Conservation (phyloP, 2,113 vertebrate genomes). For the Limanda limanda region DNA sequence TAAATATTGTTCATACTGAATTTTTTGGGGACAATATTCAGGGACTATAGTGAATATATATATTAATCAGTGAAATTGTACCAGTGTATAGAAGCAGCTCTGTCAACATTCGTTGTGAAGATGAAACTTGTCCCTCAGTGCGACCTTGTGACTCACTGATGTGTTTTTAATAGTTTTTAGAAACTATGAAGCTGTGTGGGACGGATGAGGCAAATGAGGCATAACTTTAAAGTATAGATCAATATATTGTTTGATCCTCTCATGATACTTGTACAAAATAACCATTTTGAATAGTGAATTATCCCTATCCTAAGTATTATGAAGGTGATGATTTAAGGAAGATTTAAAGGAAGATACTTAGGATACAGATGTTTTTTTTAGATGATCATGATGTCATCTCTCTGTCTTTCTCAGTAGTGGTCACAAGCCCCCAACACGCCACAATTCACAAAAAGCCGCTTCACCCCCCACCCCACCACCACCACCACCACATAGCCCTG, state of each 20-base stretch:
- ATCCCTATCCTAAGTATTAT: not conserved
- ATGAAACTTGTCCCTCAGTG: not conserved
- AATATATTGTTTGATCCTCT: no score
- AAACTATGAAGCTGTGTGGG: not conserved
- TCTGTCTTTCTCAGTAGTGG: conserved; percentile 2
- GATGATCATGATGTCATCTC: not conserved
- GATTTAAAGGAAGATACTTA: not conserved
- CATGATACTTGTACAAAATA: no score
- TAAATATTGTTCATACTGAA: no score
- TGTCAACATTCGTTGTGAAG: no score
- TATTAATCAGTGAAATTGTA: no score
- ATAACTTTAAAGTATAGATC: no score
- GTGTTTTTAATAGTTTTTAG: no score
- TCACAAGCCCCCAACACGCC: conserved; percentile 28
- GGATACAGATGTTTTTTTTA: no score
- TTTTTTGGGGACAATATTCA: no score
- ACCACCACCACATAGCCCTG: conserved; percentile 33
- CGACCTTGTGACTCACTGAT: not conserved
- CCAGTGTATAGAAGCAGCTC: not conserved
- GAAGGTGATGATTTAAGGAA: not conserved
- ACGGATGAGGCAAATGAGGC: not conserved
- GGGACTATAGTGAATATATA: no score
- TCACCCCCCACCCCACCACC: not conserved
- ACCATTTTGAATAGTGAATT: no score
- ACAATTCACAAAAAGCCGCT: conserved; percentile 25